A percentile compares a stretch with the other conserved stretches of the same genome.
phyloP scores from a whole-genome alignment of 1,140 invertebrate species.

The Gryon sp. region DNA sequence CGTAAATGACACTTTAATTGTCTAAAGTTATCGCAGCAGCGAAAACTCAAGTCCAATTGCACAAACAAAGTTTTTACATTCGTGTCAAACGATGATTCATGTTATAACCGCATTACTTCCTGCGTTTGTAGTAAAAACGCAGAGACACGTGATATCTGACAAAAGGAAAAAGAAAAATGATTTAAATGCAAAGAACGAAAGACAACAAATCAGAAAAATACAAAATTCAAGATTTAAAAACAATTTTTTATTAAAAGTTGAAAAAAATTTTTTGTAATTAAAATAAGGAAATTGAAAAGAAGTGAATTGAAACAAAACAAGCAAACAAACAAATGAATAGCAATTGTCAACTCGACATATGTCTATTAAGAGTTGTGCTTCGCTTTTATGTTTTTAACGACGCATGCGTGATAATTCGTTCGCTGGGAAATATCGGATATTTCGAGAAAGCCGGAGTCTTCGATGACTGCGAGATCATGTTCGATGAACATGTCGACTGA shows the following conservation, averaged over 20 bases:
- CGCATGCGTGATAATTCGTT: conserved; percentile 32
- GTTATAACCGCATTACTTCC: conserved; percentile 4
- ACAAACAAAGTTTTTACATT: conserved; percentile 8
- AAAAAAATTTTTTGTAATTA: no score
- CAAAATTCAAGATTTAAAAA: background rate
- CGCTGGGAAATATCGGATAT: conserved; percentile 44
- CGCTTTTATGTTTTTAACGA: conserved; percentile 25
- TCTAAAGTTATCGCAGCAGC: background rate
- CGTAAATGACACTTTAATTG: background rate
- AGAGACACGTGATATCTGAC: no score
- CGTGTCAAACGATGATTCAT: conserved; percentile 12
- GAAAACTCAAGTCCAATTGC: conserved; percentile 2
- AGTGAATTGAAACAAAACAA: background rate
- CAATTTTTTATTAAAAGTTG: no score
- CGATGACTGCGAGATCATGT: conserved; percentile 9
- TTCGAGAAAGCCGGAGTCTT: conserved; percentile 32
- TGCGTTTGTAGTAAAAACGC: background rate
- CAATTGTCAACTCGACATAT: conserved; percentile 1
- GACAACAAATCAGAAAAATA: background rate
- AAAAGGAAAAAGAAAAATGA: no score
- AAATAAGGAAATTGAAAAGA: no score
- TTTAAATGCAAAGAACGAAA: no score
- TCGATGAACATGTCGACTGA: conserved; percentile 6
- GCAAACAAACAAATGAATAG: conserved; percentile 12
- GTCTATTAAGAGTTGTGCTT: conserved; percentile 13